phyloP scores from a whole-genome alignment of 2,113 vertebrate species.

The Lutjanus erythropterus region DNA sequence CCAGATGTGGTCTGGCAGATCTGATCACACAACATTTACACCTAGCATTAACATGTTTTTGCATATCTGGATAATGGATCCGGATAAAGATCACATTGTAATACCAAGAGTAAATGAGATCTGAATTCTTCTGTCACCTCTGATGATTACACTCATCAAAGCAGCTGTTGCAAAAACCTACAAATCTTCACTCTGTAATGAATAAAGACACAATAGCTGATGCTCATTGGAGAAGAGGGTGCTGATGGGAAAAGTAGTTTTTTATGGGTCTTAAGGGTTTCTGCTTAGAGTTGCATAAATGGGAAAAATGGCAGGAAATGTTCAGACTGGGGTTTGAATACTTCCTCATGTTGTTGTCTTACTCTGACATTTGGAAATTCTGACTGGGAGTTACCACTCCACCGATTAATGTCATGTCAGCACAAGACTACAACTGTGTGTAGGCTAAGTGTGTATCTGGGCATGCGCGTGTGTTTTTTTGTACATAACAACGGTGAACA shows the following conservation, averaged over 20 bases:
- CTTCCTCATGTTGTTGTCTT: conserved; percentile 63
- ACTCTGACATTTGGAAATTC: conserved; percentile 53
- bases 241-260: conserved; percentile 65
- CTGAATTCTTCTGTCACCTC: background rate
- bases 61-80: too few relatives aligned
- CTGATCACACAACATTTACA: too few relatives aligned
- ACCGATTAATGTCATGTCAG: conserved; percentile 70
- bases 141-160: background rate
- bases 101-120: too few relatives aligned
- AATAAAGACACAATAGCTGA: background rate
- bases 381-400: conserved; percentile 25
- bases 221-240: background rate
- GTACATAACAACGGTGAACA: conserved; percentile 72
- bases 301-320: conserved; percentile 28
- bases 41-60: too few relatives aligned
- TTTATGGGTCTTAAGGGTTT: conserved; percentile 6
- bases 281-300: conserved; percentile 62
- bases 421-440: conserved; percentile 50
- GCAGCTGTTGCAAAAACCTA: background rate
- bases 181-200: conserved; percentile 14
- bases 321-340: conserved; percentile 38
- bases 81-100: too few relatives aligned
- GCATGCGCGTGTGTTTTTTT: conserved; percentile 37
- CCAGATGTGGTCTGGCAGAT: too few relatives aligned
- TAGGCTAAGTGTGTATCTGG: conserved; percentile 21